These are phyloP conservation scores for Melinaea marsaeus DNA, from an alignment of 2,888 invertebrate species.

Conservation along the genomic window DNA sequence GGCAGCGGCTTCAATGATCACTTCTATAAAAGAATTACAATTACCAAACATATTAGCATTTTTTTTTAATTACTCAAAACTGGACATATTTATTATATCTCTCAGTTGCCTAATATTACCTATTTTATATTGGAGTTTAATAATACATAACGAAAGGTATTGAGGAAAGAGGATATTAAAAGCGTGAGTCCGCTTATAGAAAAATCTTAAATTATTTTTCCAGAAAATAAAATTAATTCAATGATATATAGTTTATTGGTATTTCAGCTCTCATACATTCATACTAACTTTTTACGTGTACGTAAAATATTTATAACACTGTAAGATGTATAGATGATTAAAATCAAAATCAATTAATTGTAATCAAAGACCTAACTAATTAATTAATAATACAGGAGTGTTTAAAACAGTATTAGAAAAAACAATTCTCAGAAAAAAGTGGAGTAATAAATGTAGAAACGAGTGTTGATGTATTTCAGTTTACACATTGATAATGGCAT, in stretches of 20 bases:
- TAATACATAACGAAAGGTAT: too few relatives aligned
- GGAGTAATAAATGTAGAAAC: constrained; percentile 11
- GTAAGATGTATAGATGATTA: too few relatives aligned
- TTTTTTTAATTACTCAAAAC: not conserved
- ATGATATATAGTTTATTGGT: too few relatives aligned
- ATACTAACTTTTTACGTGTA: not conserved
- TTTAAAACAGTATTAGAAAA: not conserved
- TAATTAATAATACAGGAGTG: constrained; percentile 2
- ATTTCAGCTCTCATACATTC: too few relatives aligned
- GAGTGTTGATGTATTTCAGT: constrained; percentile 50
- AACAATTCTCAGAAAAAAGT: constrained; percentile 2
- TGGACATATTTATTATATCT: not conserved
- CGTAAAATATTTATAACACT: constrained; percentile 16
- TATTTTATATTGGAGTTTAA: too few relatives aligned
- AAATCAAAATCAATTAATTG: too few relatives aligned
- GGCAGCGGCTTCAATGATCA: constrained; percentile 14
- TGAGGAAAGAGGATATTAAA: too few relatives aligned
- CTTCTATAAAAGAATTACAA: not conserved
- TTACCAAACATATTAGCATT: not conserved
- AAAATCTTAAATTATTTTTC: too few relatives aligned
- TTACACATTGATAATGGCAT: constrained; percentile 45
- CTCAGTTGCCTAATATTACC: not conserved
- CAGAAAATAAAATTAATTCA: too few relatives aligned
- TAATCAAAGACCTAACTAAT: too few relatives aligned
- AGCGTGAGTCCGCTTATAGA: too few relatives aligned